phyloP scores from a whole-genome alignment of 2,888 invertebrate species.

The Celastrina argiolus region DNA sequence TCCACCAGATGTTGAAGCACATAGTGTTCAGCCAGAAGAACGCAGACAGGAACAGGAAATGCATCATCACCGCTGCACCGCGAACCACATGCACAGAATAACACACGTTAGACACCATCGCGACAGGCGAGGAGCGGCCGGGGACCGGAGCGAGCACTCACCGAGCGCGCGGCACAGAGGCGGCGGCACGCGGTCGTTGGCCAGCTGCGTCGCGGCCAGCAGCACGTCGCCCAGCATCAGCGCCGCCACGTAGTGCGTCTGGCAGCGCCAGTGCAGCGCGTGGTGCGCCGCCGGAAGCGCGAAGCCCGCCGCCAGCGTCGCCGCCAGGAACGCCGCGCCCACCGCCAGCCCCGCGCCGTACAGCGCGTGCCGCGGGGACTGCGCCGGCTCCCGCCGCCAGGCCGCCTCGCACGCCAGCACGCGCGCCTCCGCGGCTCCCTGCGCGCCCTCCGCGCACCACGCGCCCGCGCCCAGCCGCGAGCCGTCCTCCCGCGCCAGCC shows the following conservation, averaged over 20 bases:
- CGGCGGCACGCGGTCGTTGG: conserved; percentile 78
- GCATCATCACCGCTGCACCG: conserved; percentile 86
- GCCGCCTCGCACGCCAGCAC: conserved; percentile 69
- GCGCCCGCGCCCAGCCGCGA: conserved; percentile 55
- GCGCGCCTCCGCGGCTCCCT: conserved; percentile 51
- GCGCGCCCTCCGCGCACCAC: conserved; percentile 76
- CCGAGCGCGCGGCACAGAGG: conserved; percentile 82
- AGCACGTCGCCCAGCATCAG: conserved; percentile 88
- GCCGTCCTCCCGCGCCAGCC: conserved; percentile 57
- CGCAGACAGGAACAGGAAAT: conserved; percentile 92
- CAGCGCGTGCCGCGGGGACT: conserved; percentile 77
- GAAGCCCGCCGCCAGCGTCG: conserved; percentile 87
- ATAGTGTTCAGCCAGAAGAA: conserved; percentile 96
- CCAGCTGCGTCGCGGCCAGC: conserved; percentile 86
- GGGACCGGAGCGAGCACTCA: conserved; percentile 59
- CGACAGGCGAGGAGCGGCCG: background rate
- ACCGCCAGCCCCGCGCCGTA: conserved; percentile 88
- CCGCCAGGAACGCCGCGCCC: conserved; percentile 88
- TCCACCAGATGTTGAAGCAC: conserved; percentile 98
- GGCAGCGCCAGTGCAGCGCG: conserved; percentile 92
- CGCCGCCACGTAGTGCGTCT: conserved; percentile 91
- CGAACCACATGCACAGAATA: conserved; percentile 43
- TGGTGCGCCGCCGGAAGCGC: conserved; percentile 89
- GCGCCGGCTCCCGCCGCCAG: conserved; percentile 34
- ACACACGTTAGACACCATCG: conserved; percentile 43